These are phyloP conservation scores for Hemibates koningsi DNA, from an alignment of 2,113 vertebrate species.

Conservation along the genomic window DNA sequence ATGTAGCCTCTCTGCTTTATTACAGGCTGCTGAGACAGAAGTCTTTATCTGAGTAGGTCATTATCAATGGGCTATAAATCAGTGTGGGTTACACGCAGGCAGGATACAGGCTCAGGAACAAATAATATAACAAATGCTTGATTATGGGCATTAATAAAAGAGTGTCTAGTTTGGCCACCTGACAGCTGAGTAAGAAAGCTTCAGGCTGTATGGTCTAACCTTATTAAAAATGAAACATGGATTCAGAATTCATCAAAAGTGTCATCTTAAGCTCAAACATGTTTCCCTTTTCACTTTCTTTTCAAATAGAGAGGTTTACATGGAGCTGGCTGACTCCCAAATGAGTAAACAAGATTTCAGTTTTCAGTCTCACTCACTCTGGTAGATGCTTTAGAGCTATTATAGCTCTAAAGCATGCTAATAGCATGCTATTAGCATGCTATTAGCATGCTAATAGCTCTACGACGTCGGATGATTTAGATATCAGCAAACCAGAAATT, in stretches of 20 bases:
- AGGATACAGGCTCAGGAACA: not conserved
- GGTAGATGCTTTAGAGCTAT: not conserved
- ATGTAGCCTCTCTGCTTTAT: not conserved
- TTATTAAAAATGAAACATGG: not conserved
- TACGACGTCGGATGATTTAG: fast-evolving
- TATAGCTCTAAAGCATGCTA: not conserved
- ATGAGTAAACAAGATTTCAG: not conserved
- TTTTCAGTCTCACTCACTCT: not conserved
- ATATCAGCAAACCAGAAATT: not conserved
- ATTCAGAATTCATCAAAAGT: not conserved
- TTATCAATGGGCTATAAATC: conserved; percentile 4
- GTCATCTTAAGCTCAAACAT: not conserved
- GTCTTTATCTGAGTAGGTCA: not conserved
- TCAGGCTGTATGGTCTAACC: not conserved
- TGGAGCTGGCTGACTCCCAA: not conserved
- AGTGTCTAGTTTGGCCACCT: not conserved
- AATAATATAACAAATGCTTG: not conserved
- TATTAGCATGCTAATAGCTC: not conserved
- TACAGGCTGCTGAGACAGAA: not conserved
- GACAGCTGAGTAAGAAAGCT: not conserved
- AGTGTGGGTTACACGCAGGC: not conserved
- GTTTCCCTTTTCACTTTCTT: not conserved
- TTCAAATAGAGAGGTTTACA: not conserved
- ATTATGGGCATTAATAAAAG: not conserved
- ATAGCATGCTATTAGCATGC: not conserved